Evolutionary conservation across 2,797 vertebrate genomes (phyloP), one percentile per base, ranked within the genome.

Genomic region (Cirrhinus mrigala): DNA sequence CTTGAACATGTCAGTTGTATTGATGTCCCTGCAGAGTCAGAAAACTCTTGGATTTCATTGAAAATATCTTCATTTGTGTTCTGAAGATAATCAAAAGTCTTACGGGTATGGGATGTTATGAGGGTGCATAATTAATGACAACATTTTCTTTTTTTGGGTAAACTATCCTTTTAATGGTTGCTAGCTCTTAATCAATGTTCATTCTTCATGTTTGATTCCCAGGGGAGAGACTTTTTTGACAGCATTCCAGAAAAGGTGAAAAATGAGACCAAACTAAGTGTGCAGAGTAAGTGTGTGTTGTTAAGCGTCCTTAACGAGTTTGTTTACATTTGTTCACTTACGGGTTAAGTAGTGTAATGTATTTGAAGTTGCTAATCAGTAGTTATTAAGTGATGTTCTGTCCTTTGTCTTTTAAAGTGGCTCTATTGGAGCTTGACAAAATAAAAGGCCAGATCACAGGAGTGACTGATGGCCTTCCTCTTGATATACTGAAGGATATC

Each of bases 211-310:
- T 60, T 52, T 37, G 1, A 78, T 73, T 87, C 1, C 24, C 62
- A 97, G 94, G 89, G 88, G 52, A 94, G 90, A 80, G 16, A 33
- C 1, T 91, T 80, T 0, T 92, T 96, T 48, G 1, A 89, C 24
- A 87, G 0, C 16, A 96, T 87, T 77, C 91, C 95, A 0, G 20
- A 87, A 75, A 90, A 0, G 3, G 95, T 97, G 62, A 91, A 91
- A 70, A 89, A 93, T 56, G 91, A 94, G 27, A 95, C 95, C 33
- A 86, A 29, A 68, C 54, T 84, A 0, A 12, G 90, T 3, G 94
- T 96, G 81, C 50, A 91, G 77, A 86, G 97, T 97, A 89, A 95
- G 97, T 90, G 69, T 44, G 52, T 37, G 15, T 40, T 80, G 20
- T 66, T 14, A 52, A 16, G 54, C 56, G 64, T 29, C 15, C n/a